These are phyloP conservation scores for Siniperca undulata DNA, from an alignment of 2,797 vertebrate genomes.

Conservation along the genomic window DNA sequence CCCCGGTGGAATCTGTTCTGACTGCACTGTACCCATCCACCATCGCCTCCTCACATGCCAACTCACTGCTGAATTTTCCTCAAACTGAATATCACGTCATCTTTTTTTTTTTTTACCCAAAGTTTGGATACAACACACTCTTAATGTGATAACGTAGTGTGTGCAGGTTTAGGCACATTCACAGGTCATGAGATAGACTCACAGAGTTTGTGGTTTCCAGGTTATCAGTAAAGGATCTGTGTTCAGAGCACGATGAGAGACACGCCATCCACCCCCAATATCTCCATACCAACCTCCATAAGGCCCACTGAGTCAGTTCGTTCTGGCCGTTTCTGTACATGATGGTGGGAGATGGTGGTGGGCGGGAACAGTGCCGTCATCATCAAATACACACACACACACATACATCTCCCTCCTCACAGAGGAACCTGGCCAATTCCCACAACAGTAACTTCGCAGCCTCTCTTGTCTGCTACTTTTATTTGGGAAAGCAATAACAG, in stretches of 20 bases:
- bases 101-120: neutral
- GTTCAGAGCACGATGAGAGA: constrained; percentile 72
- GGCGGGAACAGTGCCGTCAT: constrained; percentile 78
- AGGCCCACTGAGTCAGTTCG: constrained; percentile 83
- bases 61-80: neutral
- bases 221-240: constrained; percentile 37
- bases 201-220: constrained; percentile 1
- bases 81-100: constrained; percentile 6
- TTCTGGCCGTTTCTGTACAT: constrained; percentile 71
- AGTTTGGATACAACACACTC: constrained; percentile 28
- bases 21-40: constrained; percentile 38
- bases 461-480: constrained; percentile 40
- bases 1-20: constrained; percentile 42
- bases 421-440: constrained; percentile 46
- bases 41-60: constrained; percentile 66
- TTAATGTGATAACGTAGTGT: neutral
- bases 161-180: constrained; percentile 3
- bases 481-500: constrained; percentile 39
- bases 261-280: constrained; percentile 78
- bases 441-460: constrained; percentile 36
- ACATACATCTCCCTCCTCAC: constrained; percentile 48
- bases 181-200: constrained; percentile 4
- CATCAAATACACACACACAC: constrained; percentile 60
- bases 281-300: constrained; percentile 80
- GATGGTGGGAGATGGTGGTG: constrained; percentile 80